A percentile compares a stretch with the other conserved stretches of the same genome.
Conservation (phyloP, 2,888 invertebrate species). For the Lycophotia porphyrea region DNA sequence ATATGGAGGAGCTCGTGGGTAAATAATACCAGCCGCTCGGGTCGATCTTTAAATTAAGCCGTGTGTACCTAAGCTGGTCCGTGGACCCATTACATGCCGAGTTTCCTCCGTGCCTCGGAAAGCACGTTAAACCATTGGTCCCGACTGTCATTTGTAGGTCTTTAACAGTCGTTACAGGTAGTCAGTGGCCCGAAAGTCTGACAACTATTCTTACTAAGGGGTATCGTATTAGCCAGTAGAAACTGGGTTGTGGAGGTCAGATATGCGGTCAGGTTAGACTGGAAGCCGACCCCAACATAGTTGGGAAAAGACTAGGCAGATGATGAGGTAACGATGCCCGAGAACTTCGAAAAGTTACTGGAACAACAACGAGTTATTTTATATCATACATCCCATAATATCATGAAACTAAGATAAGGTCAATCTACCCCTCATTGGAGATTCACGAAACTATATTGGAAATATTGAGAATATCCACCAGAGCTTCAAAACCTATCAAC, state of each 20-base stretch:
- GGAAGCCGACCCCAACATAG: neutral
- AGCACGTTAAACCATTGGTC: neutral
- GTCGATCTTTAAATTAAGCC: neutral
- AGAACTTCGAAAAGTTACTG: neutral
- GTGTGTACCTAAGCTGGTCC: neutral
- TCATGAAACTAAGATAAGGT: neutral
- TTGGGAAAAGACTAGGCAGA: neutral
- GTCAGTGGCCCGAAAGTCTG: neutral
- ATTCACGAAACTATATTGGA: neutral
- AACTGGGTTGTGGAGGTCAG: neutral
- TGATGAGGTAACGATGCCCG: neutral
- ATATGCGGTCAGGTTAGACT: neutral
- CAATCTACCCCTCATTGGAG: neutral
- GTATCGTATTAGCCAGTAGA: neutral
- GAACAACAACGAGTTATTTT: neutral
- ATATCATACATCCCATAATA: neutral
- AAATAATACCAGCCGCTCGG: neutral
- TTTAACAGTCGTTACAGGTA: neutral
- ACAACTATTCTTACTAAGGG: neutral
- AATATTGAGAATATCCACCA: neutral
- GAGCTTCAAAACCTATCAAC: neutral
- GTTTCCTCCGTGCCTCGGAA: neutral
- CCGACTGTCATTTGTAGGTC: no score
- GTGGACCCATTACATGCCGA: neutral
- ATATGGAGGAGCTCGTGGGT: no score